These are phyloP conservation scores for Drosophila basisetae DNA, from an alignment of 2,888 invertebrate genomes.

Conservation along the genomic window DNA sequence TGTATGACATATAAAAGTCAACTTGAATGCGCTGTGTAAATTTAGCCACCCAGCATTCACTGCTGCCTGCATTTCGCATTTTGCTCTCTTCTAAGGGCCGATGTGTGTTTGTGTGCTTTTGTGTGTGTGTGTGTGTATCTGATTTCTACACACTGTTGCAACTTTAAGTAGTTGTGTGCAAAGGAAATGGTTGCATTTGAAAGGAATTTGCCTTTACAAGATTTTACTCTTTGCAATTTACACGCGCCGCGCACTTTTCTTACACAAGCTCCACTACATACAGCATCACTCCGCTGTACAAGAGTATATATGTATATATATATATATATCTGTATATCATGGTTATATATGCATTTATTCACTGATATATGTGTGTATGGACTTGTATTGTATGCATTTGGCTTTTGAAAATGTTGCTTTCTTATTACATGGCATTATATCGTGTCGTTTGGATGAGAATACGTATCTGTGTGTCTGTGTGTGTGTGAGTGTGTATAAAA, in stretches of 20 bases:
- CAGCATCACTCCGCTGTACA: background rate
- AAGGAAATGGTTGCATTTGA: constrained; percentile 78
- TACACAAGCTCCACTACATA: constrained; percentile 3
- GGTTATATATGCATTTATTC: constrained; percentile 13
- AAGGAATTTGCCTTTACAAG: constrained; percentile 82
- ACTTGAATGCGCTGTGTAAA: constrained; percentile 69
- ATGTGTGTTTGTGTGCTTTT: background rate
- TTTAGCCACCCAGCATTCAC: constrained; percentile 55
- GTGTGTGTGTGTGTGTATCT: constrained; percentile 9
- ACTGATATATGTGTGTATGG: constrained; percentile 20
- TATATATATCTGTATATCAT: background rate
- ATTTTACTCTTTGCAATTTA: constrained; percentile 82
- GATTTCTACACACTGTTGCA: constrained; percentile 59
- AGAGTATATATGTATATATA: background rate
- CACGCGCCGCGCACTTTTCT: constrained; percentile 71
- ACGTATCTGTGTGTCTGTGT: background rate
- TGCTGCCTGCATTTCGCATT: constrained; percentile 38
- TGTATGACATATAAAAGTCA: constrained; percentile 79
- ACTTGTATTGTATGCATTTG: constrained; percentile 67
- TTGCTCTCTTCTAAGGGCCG: constrained; percentile 25
- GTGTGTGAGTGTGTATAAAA: constrained; percentile 9
- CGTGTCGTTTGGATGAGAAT: constrained; percentile 37
- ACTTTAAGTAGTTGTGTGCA: constrained; percentile 75
- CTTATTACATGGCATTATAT: constrained; percentile 80
- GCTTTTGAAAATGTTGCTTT: constrained; percentile 80